Evolutionary conservation across 2,888 invertebrate species (phyloP), one percentile per base, ranked within the genome.

Genomic region (Sussaba pulchella): DNA sequence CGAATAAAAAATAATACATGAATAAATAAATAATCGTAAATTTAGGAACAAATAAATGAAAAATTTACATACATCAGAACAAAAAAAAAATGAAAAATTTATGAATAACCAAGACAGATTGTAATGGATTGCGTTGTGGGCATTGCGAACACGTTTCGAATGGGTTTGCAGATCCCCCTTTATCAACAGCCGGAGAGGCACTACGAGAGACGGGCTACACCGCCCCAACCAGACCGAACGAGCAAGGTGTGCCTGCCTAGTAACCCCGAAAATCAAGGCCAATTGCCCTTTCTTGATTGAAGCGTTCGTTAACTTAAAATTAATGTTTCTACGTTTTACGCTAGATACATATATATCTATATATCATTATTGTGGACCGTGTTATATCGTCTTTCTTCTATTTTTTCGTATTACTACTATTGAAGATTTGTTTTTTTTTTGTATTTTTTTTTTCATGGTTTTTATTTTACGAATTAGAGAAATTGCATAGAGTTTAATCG

Each of bases 111-210:
- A 82, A 81, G 57, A 82, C 71, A 78, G 76, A 82, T 73, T 79
- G 75, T 84, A 80, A 84, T 74, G 77, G 80, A 79, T 78, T 83
- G 64, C 76, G 81, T 87, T 88, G 76, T 93, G 92, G 93, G 93
- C 90, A 92, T 89, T 91, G 91, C 91, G 91, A 91, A 91, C 91
- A 91, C 91, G 88, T 91, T 91, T 88, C 90, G 89, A 91, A 89
- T 91, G 92, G 92, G 89, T 92, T 92, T 92, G 92, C 93, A 94
- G 94, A 94, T 94, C 92, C 94, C 94, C 93, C 93, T 94, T 93
- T 94, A 94, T 93, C 94, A 94, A 93, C 94, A 94, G 93, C 94
- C 93, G 92, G 93, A 93, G 92, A 93, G 93, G 90, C 93, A 92
- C 92, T 92, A 92, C 92, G 92, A 92, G 92, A 91, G 92, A 87